Evolutionary conservation across 2,113 vertebrate species (phyloP), one percentile per base, ranked within the genome.

Genomic region (Formicarius rufipectus): DNA sequence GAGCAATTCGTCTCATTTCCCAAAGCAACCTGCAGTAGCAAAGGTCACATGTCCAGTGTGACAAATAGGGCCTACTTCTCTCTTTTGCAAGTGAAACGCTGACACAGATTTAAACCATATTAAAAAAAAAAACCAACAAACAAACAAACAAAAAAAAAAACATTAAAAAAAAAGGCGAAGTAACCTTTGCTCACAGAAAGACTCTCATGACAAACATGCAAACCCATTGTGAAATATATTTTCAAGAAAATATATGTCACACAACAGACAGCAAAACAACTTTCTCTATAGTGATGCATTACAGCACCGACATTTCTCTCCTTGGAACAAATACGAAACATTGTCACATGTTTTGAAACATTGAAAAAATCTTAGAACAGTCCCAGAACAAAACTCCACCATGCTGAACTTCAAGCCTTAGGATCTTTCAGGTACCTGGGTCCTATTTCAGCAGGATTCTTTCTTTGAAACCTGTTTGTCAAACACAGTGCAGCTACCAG

Each of bases 1-100:
- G 59, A 90, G 74, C 60, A 87, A 83, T 93, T 94, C 67, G 50
- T 90, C 71, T 85, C n/a, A 44, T 93, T 97, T 95, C 84, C 90
- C 68, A 91, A 96, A 96, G 90, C 33, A 40, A 67, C 63, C 42
- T 52, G 76, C 5, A 89, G 60, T 12, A 78, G 84, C 42, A 79
- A 89, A 42, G 68, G 35, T 37, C 62, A 63, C 55, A 49, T 87
- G 77, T 95, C 95, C n/a, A 33, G 33, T 75, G 45, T 88, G 87
- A 95, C 88, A 94, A 73, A 96, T 42, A 84, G 60, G 30, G 55
- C 21, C 39, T 69, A 40, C 44, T 53, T 87, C 8, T 50, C 62
- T 66, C n/a, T 52, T 62, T 73, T 37, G 33, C 25, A 76, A 68
- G 37, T 27, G n/a, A 82, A 87, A 85, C 40, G 37, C 30, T 76